Conservation (phyloP, 2,888 invertebrate genomes). For the Lamellibrachia columna region DNA sequence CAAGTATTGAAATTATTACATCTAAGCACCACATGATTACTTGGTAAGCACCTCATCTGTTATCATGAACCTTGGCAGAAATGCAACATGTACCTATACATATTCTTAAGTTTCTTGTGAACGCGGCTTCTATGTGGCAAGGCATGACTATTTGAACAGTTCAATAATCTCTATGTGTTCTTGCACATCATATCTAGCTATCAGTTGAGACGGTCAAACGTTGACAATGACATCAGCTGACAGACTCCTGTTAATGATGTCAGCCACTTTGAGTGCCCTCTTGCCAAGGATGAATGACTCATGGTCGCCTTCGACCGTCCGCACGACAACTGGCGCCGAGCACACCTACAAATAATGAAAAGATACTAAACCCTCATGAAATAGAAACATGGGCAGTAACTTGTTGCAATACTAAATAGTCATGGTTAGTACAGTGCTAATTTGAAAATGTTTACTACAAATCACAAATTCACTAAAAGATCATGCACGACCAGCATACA, state of each 20-base stretch:
- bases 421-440: too few species aligned
- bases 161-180: neutral
- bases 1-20: neutral
- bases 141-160: neutral
- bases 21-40: neutral
- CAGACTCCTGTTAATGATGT: constrained; percentile 33
- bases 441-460: too few species aligned
- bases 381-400: neutral
- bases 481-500: too few species aligned
- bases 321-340: constrained; percentile 72
- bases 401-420: too few species aligned
- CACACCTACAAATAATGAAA: constrained; percentile 73
- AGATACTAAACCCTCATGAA: constrained; percentile 17
- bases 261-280: constrained; percentile 78
- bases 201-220: neutral
- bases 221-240: neutral
- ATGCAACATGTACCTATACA: neutral
- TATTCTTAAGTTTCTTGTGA: neutral
- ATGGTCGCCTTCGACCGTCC: constrained; percentile 84
- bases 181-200: neutral
- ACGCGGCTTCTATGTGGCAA: neutral
- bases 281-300: constrained; percentile 85
- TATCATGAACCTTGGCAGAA: neutral
- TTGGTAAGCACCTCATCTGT: neutral
- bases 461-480: too few species aligned